Base-by-base conservation (phyloP, 2,888 invertebrate species). In the Gortyna flavago region DNA sequence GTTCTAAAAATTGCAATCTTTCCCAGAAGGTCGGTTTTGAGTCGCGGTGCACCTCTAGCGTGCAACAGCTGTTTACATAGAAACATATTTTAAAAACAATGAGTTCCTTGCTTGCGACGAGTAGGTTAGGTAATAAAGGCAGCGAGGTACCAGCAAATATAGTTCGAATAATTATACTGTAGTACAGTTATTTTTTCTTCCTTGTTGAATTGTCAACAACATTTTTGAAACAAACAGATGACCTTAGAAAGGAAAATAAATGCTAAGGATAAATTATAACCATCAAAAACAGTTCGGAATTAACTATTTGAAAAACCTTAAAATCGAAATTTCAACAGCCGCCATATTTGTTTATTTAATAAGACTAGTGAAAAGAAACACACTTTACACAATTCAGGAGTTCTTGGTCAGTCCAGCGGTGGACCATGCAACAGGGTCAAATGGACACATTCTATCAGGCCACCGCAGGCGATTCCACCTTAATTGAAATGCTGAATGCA, bases 401-500 rank as follows among this genome's bases (percentile, higher is more conserved):
- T 41, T 48, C 38, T 29, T 18, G 62, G 9, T 65, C 51, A 62
- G 29, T 7, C 29, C 13, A 41, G 18, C 2, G 25, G 51, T 5
- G 1, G 29, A 21, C 48, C 13, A 59, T 59, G 70, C 51, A 70
- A 61, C 44, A 48, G 66, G 35, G 29, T 44, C 62, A 78, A 75
- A 67, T 48, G 29, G 51, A 72, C 68, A 77, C 74, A 83, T 83
- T 71, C 68, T 79, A 75, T 86, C 77, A n/a, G 44, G 77, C 66
- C 61, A 72, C 80, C 76, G 41, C 81, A 75, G 72, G 44, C 84
- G 72, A 75, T 85, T 86, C 79, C 79, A 83, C 90, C 83, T 91
- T 92, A 92, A 93, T 92, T 92, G 91, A 91, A 93, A 90, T 86
- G 83, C 88, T 87, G 85, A 90, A 90, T 89, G 87, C 89, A 79